These are phyloP conservation scores for Patella pellucida DNA, from an alignment of 2,888 invertebrate species.

Conservation along the genomic window DNA sequence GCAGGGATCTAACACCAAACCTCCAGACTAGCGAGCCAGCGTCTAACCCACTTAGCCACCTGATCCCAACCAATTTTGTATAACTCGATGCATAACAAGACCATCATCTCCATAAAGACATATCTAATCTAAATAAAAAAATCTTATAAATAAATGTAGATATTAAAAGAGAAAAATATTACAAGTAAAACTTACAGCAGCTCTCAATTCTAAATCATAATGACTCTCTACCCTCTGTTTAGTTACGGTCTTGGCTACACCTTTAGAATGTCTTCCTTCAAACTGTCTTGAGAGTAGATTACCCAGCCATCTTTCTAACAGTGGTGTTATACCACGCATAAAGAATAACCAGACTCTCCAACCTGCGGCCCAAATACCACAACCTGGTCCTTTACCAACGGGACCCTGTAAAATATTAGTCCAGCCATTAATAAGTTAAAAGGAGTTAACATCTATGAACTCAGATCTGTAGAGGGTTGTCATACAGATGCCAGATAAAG, in stretches of 20 bases:
- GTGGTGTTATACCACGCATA: slow-evolving; percentile 97
- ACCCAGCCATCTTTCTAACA: slow-evolving; percentile 98
- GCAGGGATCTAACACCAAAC: too few species aligned
- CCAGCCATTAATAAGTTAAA: not conserved
- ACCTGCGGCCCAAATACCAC: slow-evolving; percentile 98
- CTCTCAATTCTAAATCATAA: slow-evolving; percentile 97
- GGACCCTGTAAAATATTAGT: slow-evolving; percentile 80
- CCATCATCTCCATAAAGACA: too few species aligned
- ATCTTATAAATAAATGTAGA: too few species aligned
- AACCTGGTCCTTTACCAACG: slow-evolving; percentile 98
- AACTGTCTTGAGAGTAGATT: slow-evolving; percentile 98
- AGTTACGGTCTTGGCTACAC: slow-evolving; percentile 99
- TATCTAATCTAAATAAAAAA: too few species aligned
- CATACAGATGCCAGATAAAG: too few species aligned
- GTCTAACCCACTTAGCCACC: too few species aligned
- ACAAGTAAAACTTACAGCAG: slow-evolving; percentile 78
- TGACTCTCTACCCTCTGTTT: slow-evolving; percentile 99
- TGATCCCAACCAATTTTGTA: too few species aligned
- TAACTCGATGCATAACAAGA: too few species aligned
- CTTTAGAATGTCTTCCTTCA: slow-evolving; percentile 99
- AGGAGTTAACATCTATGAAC: not conserved
- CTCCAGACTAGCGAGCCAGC: too few species aligned
- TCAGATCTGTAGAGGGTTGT: too few species aligned
- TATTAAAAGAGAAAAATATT: too few species aligned
- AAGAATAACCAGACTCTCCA: slow-evolving; percentile 99